Conservation (phyloP, 2,113 vertebrate species). For the Stegastes partitus region DNA sequence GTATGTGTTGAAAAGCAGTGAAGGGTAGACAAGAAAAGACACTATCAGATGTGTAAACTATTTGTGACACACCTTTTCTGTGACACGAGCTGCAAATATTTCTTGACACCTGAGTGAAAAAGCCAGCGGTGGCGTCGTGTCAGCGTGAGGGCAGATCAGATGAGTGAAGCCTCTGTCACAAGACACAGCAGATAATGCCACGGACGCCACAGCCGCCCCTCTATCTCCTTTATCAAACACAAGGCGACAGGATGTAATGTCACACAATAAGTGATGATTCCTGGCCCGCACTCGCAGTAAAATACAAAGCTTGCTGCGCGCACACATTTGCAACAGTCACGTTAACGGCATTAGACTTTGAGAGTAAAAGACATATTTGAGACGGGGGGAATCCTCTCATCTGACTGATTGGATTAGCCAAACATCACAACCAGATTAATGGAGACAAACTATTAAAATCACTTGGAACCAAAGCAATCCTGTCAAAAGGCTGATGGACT, state of each 20-base stretch:
- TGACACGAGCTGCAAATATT: constrained; percentile 36
- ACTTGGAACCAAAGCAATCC: constrained; percentile 65
- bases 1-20: background rate
- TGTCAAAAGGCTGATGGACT: constrained; percentile 51
- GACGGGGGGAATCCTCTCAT: constrained; percentile 56
- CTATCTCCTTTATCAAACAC: constrained; percentile 46
- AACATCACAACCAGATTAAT: constrained; percentile 67
- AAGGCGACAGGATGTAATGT: constrained; percentile 64
- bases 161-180: constrained; percentile 50
- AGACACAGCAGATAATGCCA: constrained; percentile 62
- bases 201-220: constrained; percentile 41
- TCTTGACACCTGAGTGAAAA: constrained; percentile 43
- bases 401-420: constrained; percentile 76
- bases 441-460: constrained; percentile 55
- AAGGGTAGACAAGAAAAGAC: background rate
- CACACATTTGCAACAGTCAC: constrained; percentile 26
- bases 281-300: constrained; percentile 15
- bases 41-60: constrained; percentile 35
- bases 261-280: constrained; percentile 63
- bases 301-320: constrained; percentile 22
- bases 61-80: constrained; percentile 33
- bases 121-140: constrained; percentile 14
- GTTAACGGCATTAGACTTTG: constrained; percentile 28
- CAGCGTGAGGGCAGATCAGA: constrained; percentile 35
- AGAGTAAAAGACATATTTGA: constrained; percentile 62